These are phyloP conservation scores for Boulengeromyrus knoepffleri DNA, from an alignment of 2,113 vertebrate species.

Conservation along the genomic window DNA sequence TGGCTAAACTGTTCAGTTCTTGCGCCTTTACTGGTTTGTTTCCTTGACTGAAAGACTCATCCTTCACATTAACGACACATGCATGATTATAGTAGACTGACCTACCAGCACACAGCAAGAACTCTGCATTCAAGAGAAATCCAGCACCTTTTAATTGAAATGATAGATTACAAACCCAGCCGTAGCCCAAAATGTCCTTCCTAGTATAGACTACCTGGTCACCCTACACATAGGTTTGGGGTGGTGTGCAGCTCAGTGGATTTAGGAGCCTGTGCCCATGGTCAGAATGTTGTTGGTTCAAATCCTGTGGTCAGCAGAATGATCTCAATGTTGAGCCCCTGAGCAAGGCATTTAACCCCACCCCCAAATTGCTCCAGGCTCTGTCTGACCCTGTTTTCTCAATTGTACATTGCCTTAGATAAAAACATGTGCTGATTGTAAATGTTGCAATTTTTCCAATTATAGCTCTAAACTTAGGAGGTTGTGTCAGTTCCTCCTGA, in stretches of 20 bases:
- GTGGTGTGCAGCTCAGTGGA: not conserved
- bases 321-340: not conserved
- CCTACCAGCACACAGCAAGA: not conserved
- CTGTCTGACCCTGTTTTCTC: not conserved
- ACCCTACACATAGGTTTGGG: not conserved
- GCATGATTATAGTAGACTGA: not conserved
- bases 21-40: not conserved
- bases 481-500: not conserved
- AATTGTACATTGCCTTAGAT: not conserved
- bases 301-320: not conserved
- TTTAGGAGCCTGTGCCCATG: not conserved
- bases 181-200: not conserved
- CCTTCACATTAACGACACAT: not conserved
- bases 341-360: not conserved
- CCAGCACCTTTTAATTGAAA: not conserved
- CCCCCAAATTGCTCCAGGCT: not conserved
- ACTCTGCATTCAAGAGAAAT: not conserved
- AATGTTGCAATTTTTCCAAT: not conserved
- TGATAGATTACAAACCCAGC: not conserved
- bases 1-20: not conserved
- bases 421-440: not conserved
- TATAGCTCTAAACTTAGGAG: not conserved
- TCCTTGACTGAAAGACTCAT: not conserved
- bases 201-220: not conserved
- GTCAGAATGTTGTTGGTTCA: not conserved